Evolutionary conservation across 2,888 invertebrate species (phyloP), one percentile per base, ranked within the genome.

Genomic region (Trachelus troglodyta): DNA sequence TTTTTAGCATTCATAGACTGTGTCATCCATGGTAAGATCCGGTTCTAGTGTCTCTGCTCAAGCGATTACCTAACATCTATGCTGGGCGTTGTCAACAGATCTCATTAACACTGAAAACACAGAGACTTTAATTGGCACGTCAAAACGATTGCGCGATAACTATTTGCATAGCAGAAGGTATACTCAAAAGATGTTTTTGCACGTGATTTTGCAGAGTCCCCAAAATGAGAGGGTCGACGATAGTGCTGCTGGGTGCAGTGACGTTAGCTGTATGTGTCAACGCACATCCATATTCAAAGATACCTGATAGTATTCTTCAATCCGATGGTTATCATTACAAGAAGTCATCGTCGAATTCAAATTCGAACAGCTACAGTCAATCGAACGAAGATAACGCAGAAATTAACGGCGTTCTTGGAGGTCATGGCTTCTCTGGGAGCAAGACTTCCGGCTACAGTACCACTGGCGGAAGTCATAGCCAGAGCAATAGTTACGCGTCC

Each of bases 211-310:
- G 1, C 79, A 88, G 88, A 81, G 84, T 73, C 56, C 69, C 76
- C 34, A 81, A 80, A 77, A 89, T 89, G 88, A 85, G 79, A 77
- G 79, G 82, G 80, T 80, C 79, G 31, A 80, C 83, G 77, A 79
- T 82, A 79, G 77, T 87, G 40, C 78, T 87, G 81, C 81, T 88
- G 33, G 83, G 83, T 75, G 83, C 86, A 78, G 84, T 81, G 76
- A 79, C 83, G 76, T 85, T 85, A 71, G 80, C 71, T 74, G 81
- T 81, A 30, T 80, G 80, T 35, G 84, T 75, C 34, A 81, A 82
- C 69, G 86, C 83, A 15, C 80, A 81, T 11, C 85, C 88, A 3
- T 85, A 87, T 69, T 82, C 85, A 2, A 83, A 81, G 33, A 81
- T 83, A n/a, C 69, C 79, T 15, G 84, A 86, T 37, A 77, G 77